phyloP scores from a whole-genome alignment of 2,888 invertebrate genomes.

The Pyrgus malvae region DNA sequence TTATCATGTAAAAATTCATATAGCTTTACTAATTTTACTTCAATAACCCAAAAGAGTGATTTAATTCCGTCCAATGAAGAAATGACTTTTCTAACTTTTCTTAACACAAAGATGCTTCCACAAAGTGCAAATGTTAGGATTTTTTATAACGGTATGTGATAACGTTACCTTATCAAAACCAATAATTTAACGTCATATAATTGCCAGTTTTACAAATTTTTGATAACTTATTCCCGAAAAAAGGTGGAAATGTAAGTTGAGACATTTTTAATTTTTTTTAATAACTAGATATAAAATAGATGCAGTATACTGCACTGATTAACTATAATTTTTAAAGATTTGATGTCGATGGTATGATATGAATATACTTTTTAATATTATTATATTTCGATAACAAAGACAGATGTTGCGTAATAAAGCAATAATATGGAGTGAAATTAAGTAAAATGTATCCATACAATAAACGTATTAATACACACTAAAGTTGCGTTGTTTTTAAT shows the following conservation, averaged over 20 bases:
- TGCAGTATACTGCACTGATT: not conserved
- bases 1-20: conserved; percentile 77
- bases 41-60: conserved; percentile 38
- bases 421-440: conserved; percentile 35
- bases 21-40: conserved; percentile 76
- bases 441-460: conserved; percentile 66
- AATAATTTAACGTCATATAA: too few relatives aligned
- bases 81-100: conserved; percentile 27
- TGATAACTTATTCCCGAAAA: too few relatives aligned
- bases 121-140: not conserved
- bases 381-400: conserved; percentile 33
- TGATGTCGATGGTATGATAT: not conserved
- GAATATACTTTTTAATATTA: too few relatives aligned
- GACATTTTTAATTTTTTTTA: too few relatives aligned
- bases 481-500: conserved; percentile 33
- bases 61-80: conserved; percentile 38
- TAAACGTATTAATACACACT: conserved; percentile 73
- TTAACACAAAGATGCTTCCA: not conserved
- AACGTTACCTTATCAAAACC: too few relatives aligned
- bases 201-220: too few relatives aligned
- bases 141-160: too few relatives aligned
- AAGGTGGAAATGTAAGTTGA: too few relatives aligned
- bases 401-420: conserved; percentile 12
- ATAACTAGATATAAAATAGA: too few relatives aligned
- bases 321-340: not conserved